Conservation (phyloP, 2,113 vertebrate species). For the Seriola rivoliana region DNA sequence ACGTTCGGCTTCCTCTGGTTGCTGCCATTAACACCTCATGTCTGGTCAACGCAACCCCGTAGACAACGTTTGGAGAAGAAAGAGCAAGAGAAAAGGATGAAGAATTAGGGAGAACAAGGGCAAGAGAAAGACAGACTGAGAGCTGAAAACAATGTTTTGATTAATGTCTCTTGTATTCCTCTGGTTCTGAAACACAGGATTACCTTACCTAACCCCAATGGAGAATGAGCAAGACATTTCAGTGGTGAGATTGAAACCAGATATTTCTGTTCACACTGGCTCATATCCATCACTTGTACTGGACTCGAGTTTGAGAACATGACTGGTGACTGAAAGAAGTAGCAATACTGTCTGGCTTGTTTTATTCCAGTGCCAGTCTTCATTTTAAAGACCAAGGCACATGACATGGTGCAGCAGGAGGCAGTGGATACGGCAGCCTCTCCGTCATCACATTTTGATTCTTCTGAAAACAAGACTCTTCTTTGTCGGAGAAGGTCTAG, state of each 20-base stretch:
- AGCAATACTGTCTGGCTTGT: constrained; percentile 52
- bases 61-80: constrained; percentile 42
- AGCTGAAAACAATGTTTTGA: constrained; percentile 67
- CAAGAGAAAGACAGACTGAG: constrained; percentile 22
- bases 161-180: constrained; percentile 72
- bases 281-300: constrained; percentile 65
- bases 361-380: constrained; percentile 33
- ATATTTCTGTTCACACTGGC: constrained; percentile 73
- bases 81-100: constrained; percentile 12
- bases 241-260: constrained; percentile 75
- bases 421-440: constrained; percentile 13
- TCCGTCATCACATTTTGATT: constrained; percentile 40
- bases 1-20: constrained; percentile 67
- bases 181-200: constrained; percentile 65
- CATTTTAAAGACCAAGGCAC: constrained; percentile 14
- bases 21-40: constrained; percentile 71
- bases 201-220: constrained; percentile 72
- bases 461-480: constrained; percentile 41
- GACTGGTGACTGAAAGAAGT: constrained; percentile 62
- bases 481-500: constrained; percentile 23
- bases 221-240: constrained; percentile 65
- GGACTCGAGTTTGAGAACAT: constrained; percentile 63
- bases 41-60: constrained; percentile 46
- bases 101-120: constrained; percentile 20
- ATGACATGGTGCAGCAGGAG: constrained; percentile 36